Evolutionary conservation across 2,888 invertebrate genomes (phyloP), one percentile per base, ranked within the genome.

Genomic region (Polydrusus tereticollis): DNA sequence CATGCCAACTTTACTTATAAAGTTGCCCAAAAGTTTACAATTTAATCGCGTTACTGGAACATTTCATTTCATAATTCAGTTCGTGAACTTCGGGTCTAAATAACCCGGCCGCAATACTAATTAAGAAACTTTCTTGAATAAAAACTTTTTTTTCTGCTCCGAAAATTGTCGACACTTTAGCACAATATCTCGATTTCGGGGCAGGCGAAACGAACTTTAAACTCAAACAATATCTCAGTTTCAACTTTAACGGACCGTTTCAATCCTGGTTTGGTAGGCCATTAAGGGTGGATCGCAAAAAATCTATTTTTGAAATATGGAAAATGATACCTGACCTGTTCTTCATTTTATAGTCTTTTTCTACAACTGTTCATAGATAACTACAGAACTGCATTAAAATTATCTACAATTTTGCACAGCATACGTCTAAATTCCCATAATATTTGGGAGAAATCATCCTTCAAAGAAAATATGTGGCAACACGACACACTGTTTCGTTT

Each of bases 41-140:
- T 52, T 52, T 52, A 52, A 52, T 29, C 16, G 52, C n/a, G 52
- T 36, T 55, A 41, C 55, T 55, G 55, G 23, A 65, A 65, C 23
- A 52, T 29, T 52, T 52, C 52, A 52, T 52, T 65, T 65, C 52
- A 36, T 65, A 65, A 65, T 65, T 65, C 16, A 41, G 47, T 55
- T 65, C 21, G 12, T 20, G 33, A 65, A 65, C 41, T 65, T 43
- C 10, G 41, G 23, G 38, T 65, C 16, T 55, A 65, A 65, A 41
- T 65, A 65, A 41, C 65, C 50, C 41, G 16, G 41, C 52, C 52
- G 52, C 52, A 29, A 4, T 52, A 8, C 52, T 52, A 52, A 52
- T 52, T 52, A n/a, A 52, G 52, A 16, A 52, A 52, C 52, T 52
- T 52, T 52, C 16, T 29, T 29, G 8, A 52, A 29, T 41, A 60